A percentile compares a stretch with the other conserved stretches of the same genome.
Conservation (phyloP, 2,113 vertebrate genomes). For the Scomber colias region DNA sequence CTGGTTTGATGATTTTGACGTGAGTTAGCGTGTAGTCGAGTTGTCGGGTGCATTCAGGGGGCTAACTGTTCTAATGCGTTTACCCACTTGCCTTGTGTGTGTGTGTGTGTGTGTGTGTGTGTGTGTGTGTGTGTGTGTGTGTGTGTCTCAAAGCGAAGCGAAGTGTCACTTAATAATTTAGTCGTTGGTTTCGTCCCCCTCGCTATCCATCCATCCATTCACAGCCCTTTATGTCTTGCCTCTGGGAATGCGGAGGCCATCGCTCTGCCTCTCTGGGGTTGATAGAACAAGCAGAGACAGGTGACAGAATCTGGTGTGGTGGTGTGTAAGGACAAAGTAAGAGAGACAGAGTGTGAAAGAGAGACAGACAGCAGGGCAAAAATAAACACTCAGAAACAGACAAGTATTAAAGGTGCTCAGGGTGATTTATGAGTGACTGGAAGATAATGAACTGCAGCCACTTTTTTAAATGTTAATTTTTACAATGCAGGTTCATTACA, state of each 20-base stretch:
- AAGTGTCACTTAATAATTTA: conserved; percentile 84
- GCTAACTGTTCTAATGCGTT: conserved; percentile 84
- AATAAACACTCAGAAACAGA: conserved; percentile 38
- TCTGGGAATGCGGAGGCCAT: conserved; percentile 76
- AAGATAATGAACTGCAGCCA: conserved; percentile 50
- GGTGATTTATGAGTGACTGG: conserved; percentile 62
- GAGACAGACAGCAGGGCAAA: conserved; percentile 49
- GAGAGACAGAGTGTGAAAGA: conserved; percentile 49
- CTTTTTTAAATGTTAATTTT: conserved; percentile 21
- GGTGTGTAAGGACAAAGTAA: conserved; percentile 61
- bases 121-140: conserved; percentile 57
- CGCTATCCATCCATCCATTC: conserved; percentile 74
- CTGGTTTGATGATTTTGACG: conserved; percentile 80
- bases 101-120: conserved; percentile 35
- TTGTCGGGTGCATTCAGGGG: conserved; percentile 85
- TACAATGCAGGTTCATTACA: conserved; percentile 34
- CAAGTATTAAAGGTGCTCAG: conserved; percentile 37
- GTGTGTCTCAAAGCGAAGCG: conserved; percentile 65
- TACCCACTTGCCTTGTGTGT: conserved; percentile 61
- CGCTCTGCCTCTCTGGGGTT: conserved; percentile 64
- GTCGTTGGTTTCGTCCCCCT: conserved; percentile 74
- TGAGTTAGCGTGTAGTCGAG: conserved; percentile 77
- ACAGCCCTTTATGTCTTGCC: conserved; percentile 78
- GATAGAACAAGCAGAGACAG: conserved; percentile 75
- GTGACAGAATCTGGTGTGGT: conserved; percentile 66